Conservation (phyloP, 2,888 invertebrate species). For the Dascillus cervinus region DNA sequence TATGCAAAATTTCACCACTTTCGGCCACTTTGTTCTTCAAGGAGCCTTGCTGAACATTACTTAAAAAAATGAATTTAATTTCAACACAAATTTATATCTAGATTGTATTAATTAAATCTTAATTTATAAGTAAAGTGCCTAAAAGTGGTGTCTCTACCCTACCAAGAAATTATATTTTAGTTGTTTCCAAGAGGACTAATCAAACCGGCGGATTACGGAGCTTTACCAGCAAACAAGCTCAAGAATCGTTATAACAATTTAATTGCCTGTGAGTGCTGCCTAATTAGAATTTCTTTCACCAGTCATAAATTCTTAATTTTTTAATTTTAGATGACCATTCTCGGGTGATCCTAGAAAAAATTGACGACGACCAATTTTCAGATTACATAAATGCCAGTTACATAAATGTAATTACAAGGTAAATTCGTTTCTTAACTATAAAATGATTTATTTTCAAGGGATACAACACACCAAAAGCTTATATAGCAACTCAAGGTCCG, state of each 20-base stretch:
- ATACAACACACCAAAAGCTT: slow-evolving; percentile 29
- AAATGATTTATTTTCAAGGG: slow-evolving; percentile 17
- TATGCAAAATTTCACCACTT: too few relatives aligned
- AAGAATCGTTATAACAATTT: slow-evolving; percentile 45
- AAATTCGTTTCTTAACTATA: background rate
- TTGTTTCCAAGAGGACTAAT: slow-evolving; percentile 38
- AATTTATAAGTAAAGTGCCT: too few relatives aligned
- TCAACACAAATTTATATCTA: too few relatives aligned
- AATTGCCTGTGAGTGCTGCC: slow-evolving; percentile 44
- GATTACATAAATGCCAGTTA: slow-evolving; percentile 50
- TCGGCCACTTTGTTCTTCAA: too few relatives aligned
- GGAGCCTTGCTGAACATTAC: too few relatives aligned
- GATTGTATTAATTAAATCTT: too few relatives aligned
- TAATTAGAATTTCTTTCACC: too few relatives aligned
- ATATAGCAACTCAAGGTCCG: slow-evolving; percentile 39
- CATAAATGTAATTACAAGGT: slow-evolving; percentile 42
- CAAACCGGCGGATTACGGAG: slow-evolving; percentile 37
- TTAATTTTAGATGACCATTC: slow-evolving; percentile 43
- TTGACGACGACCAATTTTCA: slow-evolving; percentile 36
- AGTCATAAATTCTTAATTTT: background rate
- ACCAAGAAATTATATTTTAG: slow-evolving; percentile 22
- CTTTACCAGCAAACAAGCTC: slow-evolving; percentile 36
- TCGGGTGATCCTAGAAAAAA: slow-evolving; percentile 40
- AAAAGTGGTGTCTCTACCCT: too few relatives aligned
- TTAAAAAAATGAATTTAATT: too few relatives aligned